Evolutionary conservation across 2,113 vertebrate species (phyloP).

Genomic region (Phylloscopus whistleri): DNA sequence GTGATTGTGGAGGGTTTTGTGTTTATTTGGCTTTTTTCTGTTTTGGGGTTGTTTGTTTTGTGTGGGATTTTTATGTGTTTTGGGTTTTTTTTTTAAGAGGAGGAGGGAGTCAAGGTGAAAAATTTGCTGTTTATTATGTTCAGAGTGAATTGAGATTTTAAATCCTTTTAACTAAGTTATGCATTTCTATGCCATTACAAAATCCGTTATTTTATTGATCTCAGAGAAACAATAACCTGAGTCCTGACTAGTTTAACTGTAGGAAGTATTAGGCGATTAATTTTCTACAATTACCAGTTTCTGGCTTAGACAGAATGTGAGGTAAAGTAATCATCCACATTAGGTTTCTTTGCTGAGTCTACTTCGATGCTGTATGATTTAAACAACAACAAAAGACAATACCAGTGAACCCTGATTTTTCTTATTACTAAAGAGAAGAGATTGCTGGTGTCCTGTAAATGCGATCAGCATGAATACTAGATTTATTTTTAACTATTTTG

Average conservation of each 20-base stretch:
- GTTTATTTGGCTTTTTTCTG: neutral
- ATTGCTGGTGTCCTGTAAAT: neutral
- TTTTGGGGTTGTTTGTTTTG: neutral
- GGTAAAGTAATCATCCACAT: neutral
- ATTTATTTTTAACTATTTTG: neutral
- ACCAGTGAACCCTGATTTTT: neutral
- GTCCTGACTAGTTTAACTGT: neutral
- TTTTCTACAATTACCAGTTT: neutral
- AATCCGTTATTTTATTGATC: neutral
- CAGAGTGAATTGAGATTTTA: neutral
- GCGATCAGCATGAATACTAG: accelerated
- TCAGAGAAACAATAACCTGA: neutral
- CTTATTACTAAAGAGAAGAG: neutral
- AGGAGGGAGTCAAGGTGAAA: neutral
- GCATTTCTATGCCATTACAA: neutral
- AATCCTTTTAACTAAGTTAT: neutral
- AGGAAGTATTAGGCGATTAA: neutral
- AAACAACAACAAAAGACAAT: neutral
- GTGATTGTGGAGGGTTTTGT: neutral
- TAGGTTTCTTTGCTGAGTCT: neutral
- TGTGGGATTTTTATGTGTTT: neutral
- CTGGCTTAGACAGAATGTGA: neutral
- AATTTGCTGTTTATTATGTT: neutral
- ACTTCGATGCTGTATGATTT: neutral
- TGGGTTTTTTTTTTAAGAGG: neutral